phyloP scores from a whole-genome alignment of 2,888 invertebrate species.

The Lasius platythorax region DNA sequence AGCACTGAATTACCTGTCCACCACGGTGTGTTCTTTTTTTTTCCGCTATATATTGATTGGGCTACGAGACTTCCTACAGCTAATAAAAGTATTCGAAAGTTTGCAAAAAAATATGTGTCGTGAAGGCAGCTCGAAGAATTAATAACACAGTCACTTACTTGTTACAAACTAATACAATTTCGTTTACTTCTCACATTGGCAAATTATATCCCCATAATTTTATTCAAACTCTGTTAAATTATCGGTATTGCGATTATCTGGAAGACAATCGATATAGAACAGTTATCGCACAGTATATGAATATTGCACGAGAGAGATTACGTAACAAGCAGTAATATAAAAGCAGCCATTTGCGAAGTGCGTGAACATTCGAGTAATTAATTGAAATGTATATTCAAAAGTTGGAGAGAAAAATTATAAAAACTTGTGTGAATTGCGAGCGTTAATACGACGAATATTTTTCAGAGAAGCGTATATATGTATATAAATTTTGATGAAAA shows the following conservation, averaged over 20 bases:
- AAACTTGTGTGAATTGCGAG: neutral
- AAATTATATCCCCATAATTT: slow-evolving; percentile 46
- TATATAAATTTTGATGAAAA: slow-evolving; percentile 31
- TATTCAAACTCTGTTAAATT: slow-evolving; percentile 47
- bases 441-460: slow-evolving; percentile 6
- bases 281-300: slow-evolving; percentile 25
- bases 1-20: slow-evolving; percentile 50
- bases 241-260: slow-evolving; percentile 50
- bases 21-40: slow-evolving; percentile 28
- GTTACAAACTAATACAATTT: slow-evolving; percentile 49
- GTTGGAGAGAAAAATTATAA: neutral
- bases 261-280: slow-evolving; percentile 43
- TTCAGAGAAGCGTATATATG: slow-evolving; percentile 21
- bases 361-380: slow-evolving; percentile 36
- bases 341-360: slow-evolving; percentile 25
- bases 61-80: slow-evolving; percentile 41
- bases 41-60: slow-evolving; percentile 40
- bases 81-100: slow-evolving; percentile 38
- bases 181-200: slow-evolving; percentile 49
- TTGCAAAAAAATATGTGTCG: slow-evolving; percentile 35
- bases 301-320: slow-evolving; percentile 5
- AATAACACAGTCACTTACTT: slow-evolving; percentile 50
- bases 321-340: slow-evolving; percentile 26
- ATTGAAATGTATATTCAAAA: neutral
- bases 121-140: slow-evolving; percentile 41